phyloP scores from a whole-genome alignment of 2,113 vertebrate genomes.

The Cheilinus undulatus region DNA sequence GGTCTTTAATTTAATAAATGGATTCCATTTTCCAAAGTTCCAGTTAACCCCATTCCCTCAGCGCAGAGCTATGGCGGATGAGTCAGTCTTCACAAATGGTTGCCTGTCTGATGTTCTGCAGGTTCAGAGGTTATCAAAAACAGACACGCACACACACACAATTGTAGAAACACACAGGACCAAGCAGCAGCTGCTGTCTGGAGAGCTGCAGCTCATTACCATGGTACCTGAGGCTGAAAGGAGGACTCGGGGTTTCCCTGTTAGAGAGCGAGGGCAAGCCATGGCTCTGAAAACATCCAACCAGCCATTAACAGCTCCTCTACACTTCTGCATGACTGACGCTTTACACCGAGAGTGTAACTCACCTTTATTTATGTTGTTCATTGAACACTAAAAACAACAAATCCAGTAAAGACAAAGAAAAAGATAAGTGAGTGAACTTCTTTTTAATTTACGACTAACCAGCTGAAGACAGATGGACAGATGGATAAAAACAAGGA shows the following conservation, averaged over 20 bases:
- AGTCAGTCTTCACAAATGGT: neutral
- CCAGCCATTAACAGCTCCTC: slow-evolving; percentile 14
- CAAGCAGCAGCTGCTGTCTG: slow-evolving; percentile 50
- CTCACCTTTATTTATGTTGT: neutral
- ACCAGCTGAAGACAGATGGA: slow-evolving; percentile 1
- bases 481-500: slow-evolving; percentile 59
- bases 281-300: slow-evolving; percentile 26
- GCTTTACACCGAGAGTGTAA: neutral
- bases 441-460: neutral
- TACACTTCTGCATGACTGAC: slow-evolving; percentile 16
- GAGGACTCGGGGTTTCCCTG: slow-evolving; percentile 60
- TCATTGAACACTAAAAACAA: slow-evolving; percentile 9
- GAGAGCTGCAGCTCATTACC: slow-evolving; percentile 71
- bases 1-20: neutral
- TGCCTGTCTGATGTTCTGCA: neutral
- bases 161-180: neutral
- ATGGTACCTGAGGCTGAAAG: slow-evolving; percentile 69
- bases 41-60: neutral
- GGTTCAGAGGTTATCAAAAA: neutral
- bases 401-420: slow-evolving; percentile 24
- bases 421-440: neutral
- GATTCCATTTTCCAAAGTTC: neutral
- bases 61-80: neutral
- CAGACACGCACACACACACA: slow-evolving; percentile 12
- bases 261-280: slow-evolving; percentile 38